Evolutionary conservation across 2,113 vertebrate species (phyloP).

Genomic region (Microcebus jonahi): DNA sequence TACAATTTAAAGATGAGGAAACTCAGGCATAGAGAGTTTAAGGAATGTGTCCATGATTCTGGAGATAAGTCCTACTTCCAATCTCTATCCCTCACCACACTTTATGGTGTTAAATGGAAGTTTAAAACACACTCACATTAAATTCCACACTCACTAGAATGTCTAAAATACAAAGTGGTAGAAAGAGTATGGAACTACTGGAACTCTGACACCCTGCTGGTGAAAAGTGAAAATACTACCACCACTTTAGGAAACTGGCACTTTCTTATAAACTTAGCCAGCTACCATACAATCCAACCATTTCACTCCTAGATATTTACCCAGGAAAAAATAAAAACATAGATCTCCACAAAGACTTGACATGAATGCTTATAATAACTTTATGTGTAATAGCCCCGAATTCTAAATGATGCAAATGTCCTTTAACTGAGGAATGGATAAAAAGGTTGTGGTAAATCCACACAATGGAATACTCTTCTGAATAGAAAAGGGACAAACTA

Average conservation of each 20-base stretch:
- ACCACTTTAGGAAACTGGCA: background rate
- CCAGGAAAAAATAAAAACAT: background rate
- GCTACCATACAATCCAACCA: background rate
- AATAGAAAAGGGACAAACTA: background rate
- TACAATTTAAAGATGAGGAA: background rate
- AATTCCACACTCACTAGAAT: background rate
- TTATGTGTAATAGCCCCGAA: background rate
- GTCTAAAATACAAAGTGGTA: background rate
- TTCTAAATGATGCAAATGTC: background rate
- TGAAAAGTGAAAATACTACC: background rate
- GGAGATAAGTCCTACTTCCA: background rate
- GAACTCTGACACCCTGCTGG: background rate
- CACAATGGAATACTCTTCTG: background rate
- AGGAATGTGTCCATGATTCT: background rate
- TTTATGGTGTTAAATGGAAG: background rate
- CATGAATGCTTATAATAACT: background rate
- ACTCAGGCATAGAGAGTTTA: background rate
- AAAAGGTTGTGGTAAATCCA: background rate
- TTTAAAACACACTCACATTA: background rate
- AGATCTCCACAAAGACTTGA: background rate
- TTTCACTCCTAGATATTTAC: background rate
- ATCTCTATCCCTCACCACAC: background rate
- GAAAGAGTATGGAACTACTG: background rate
- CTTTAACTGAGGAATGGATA: background rate
- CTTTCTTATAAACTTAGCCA: background rate